Base-by-base conservation (phyloP, 2,888 invertebrate species). In the Ecliptopera silaceata region DNA sequence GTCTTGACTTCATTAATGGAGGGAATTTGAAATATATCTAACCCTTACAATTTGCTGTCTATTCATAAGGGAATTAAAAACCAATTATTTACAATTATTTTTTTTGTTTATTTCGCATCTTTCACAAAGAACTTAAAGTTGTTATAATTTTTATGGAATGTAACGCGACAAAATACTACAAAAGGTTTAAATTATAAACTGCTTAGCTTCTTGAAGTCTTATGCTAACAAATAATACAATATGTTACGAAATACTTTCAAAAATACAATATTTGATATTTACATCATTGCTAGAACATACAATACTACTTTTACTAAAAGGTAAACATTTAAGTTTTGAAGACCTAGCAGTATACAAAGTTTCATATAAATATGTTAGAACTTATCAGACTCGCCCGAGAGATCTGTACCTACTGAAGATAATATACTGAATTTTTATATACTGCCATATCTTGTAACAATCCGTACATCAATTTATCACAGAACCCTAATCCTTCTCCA, bases 81-180 rank as follows among this genome's bases (percentile, higher is more conserved):
- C 2, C 12, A n/a, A 43, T 11, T 11, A 54, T 68, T 70, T 64
- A n/a, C n/a, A 65, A 63, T 54, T 67, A 60, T 3, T 10, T 44
- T 18, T 18, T 34, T 61, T 62, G 63, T 66, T 69, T 69, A 59
- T 65, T 75, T 67, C 67, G 63, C 66, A 72, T 66, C 71, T 70
- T 75, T 72, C 66, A 76, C 73, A 75, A 70, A 70, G 65, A 65
- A 64, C 71, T 71, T 71, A 66, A 66, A 67, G 36, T 58, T 34
- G 47, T 44, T 47, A 67, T 70, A 70, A 68, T 71, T 68, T 70
- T 61, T 70, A 77, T 76, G 87, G 87, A 87, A 87, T 87, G 87
- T 86, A 81, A 80, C 71, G 74, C 82, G 74, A 79, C 75, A 64
- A 54, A 43, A 78, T 77, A 78, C 77, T 83, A 81, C 64, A 71